Base-by-base conservation (phyloP, 2,113 vertebrate species). In the Pterocles burchelli region DNA sequence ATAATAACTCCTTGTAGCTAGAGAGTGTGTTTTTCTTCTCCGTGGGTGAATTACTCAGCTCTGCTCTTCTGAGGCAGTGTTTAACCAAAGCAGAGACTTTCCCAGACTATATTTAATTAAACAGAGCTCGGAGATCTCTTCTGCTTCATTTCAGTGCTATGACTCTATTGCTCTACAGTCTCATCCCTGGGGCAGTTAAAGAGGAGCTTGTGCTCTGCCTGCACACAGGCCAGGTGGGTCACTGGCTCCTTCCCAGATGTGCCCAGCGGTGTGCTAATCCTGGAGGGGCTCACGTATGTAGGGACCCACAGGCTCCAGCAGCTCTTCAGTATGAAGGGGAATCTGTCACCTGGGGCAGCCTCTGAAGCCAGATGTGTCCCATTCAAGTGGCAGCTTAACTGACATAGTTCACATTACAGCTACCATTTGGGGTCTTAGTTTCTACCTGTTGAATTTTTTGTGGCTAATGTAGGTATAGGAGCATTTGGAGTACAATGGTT, bases 1-100 rank as follows among this genome's bases (percentile, higher is more conserved):
- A 95, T 95, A 93, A 92, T 96, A 96, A 71, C 79, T 88, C 85
- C 77, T 91, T 90, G 93, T 91, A 93, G 85, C 88, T 93, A 7
- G 75, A 93, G 93, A 80, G 51, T 58, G 11, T 93, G 38, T 43
- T 92, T 96, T 83, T 43, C 75, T 83, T 43, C 75, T 33, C 82
- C 55, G 63, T 9, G 76, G 71, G 78, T 88, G 63, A 33, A 92
- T 91, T 96, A 95, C 91, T 95, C 95, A 95, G 63, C 92, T 77
- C 88, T 91, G 70, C 62, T 96, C 90, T 96, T 95, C 28, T 73
- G 63, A 89, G 63, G 78, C 59, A 66, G 18, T 91, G 82, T 94
- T 95, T 93, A 80, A 94, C 89, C 93, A 89, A 96, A 94, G 85
- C 78, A 93, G 81, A 91, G 78, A 70, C 52, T 93, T 95, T 88